phyloP scores from a whole-genome alignment of 2,113 vertebrate species.

The Phocoena phocoena region DNA sequence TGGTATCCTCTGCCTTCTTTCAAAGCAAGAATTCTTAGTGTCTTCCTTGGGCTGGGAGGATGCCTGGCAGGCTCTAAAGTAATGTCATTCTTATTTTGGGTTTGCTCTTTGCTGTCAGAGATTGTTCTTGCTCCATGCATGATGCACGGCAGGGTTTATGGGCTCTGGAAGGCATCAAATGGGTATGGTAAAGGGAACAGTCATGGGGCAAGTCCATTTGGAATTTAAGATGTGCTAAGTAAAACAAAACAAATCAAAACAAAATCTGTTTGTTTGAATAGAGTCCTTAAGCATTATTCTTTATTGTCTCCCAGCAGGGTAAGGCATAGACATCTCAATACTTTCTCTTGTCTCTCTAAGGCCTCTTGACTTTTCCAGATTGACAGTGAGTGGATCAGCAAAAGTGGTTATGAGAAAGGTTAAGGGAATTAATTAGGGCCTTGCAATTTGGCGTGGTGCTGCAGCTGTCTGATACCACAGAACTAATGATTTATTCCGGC shows the following conservation, averaged over 20 bases:
- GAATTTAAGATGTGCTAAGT: neutral
- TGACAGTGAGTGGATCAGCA: neutral
- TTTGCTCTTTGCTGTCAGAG: slow-evolving; percentile 12
- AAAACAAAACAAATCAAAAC: neutral
- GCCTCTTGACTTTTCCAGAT: neutral
- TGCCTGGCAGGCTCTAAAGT: neutral
- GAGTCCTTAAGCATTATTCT: neutral
- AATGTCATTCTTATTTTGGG: neutral
- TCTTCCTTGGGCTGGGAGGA: neutral
- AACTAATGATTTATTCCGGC: neutral
- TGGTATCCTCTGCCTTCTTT: neutral
- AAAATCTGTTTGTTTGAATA: neutral
- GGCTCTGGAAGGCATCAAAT: neutral
- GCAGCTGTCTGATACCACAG: neutral
- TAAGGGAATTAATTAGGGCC: neutral
- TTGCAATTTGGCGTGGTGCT: neutral
- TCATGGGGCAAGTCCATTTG: neutral
- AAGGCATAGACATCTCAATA: neutral
- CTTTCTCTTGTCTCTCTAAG: neutral
- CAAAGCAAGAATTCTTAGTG: neutral
- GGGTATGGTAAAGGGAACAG: neutral
- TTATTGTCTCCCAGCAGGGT: neutral
- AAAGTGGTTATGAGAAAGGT: neutral
- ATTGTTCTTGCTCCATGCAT: neutral
- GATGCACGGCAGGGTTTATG: neutral